These are phyloP conservation scores for Heliconius hortense DNA, from an alignment of 2,888 invertebrate genomes.

Conservation along the genomic window DNA sequence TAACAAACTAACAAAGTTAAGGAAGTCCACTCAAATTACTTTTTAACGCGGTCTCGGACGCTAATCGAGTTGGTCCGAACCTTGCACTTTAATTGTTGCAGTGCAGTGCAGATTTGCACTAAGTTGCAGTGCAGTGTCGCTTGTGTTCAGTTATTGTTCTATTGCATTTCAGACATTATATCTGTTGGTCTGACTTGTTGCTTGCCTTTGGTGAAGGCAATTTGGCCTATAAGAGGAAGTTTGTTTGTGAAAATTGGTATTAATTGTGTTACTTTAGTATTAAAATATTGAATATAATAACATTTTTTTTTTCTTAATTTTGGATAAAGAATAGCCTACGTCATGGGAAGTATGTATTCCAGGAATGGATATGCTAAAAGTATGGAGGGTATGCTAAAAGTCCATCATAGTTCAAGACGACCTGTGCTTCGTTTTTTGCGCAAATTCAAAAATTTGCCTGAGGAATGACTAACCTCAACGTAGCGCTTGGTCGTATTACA, in stretches of 20 bases:
- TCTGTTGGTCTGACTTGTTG: background rate
- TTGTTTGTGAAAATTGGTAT: background rate
- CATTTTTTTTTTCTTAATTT: too few species aligned
- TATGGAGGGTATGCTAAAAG: too few species aligned
- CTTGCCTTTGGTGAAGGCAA: background rate
- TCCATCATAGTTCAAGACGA: too few species aligned
- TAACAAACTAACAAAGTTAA: constrained; percentile 39
- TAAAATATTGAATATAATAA: too few species aligned
- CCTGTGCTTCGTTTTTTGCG: too few species aligned
- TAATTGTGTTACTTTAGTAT: too few species aligned
- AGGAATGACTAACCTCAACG: too few species aligned
- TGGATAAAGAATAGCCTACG: too few species aligned
- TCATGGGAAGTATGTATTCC: too few species aligned
- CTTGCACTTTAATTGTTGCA: constrained; percentile 57
- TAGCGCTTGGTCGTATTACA: too few species aligned
- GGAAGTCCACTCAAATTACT: constrained; percentile 61
- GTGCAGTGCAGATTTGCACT: constrained; percentile 40
- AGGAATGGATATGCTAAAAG: too few species aligned
- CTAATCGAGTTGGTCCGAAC: constrained; percentile 58
- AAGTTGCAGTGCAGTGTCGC: constrained; percentile 29
- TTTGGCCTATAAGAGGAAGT: background rate
- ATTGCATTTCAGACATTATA: constrained; percentile 2
- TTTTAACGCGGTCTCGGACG: constrained; percentile 53
- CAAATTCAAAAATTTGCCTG: too few species aligned
- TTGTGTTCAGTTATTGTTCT: constrained; percentile 4